Conservation (phyloP, 2,113 vertebrate genomes). For the Crotalus horridus region DNA sequence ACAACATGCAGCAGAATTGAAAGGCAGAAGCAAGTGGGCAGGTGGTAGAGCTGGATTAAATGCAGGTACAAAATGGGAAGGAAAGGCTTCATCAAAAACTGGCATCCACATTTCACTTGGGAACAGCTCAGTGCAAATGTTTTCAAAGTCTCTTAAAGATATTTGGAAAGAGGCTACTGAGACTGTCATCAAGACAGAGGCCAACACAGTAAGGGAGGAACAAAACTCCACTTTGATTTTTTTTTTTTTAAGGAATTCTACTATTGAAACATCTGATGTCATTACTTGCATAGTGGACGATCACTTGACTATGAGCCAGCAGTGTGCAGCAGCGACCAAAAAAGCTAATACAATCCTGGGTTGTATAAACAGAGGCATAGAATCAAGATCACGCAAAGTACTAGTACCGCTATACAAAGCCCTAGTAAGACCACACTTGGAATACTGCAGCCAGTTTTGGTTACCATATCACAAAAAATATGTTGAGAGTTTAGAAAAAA, state of each 20-base stretch:
- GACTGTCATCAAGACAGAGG: background rate
- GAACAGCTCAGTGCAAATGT: background rate
- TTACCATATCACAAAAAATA: no score
- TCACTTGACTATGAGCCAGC: no score
- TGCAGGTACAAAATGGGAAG: background rate
- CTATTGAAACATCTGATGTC: no score
- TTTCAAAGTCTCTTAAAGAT: background rate
- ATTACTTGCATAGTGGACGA: background rate
- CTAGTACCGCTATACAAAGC: no score
- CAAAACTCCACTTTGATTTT: background rate
- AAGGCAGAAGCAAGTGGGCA: slow-evolving; percentile 3
- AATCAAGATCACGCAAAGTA: no score
- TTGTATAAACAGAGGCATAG: no score
- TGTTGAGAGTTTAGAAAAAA: no score
- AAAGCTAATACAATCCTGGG: no score
- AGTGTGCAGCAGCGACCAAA: no score
- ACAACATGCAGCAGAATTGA: slow-evolving; percentile 35
- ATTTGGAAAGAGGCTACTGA: background rate
- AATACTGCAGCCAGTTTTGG: no score
- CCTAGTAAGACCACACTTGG: no score
- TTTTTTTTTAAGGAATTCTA: background rate
- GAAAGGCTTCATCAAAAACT: background rate
- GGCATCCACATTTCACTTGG: background rate
- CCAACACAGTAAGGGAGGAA: background rate
- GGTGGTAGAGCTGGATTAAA: background rate